These are phyloP conservation scores for Apoderus coryli DNA, from an alignment of 2,888 invertebrate species.

Conservation along the genomic window DNA sequence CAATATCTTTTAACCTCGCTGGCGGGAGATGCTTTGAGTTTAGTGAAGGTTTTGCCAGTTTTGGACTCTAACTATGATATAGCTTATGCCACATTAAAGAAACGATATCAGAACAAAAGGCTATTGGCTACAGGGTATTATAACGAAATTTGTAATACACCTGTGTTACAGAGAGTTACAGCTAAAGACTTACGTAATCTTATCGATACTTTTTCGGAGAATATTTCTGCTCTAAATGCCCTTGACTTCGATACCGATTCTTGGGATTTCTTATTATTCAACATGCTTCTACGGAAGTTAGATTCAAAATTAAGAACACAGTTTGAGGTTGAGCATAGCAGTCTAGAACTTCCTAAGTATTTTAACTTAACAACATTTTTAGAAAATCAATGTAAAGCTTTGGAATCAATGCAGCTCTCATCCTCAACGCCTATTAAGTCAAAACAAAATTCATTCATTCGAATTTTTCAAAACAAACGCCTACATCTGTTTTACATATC, in stretches of 20 bases:
- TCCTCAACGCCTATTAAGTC: no score
- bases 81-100: conserved; percentile 9
- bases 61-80: conserved; percentile 10
- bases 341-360: not conserved
- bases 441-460: no score
- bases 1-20: no score
- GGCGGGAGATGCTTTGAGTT: conserved; percentile 1
- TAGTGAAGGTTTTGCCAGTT: not conserved
- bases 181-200: not conserved
- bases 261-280: conserved; percentile 2
- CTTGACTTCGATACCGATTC: not conserved
- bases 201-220: conserved; percentile 1
- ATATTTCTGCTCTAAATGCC: conserved; percentile 2
- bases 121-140: conserved; percentile 7
- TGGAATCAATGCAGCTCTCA: conserved; percentile 3
- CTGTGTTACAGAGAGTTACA: not conserved
- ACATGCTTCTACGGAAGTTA: not conserved
- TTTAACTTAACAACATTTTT: not conserved
- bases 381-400: conserved; percentile 2
- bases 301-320: not conserved
- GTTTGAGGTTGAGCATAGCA: conserved; percentile 1
- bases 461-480: no score
- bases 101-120: conserved; percentile 10
- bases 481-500: no score
- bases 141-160: conserved; percentile 1